Conservation (phyloP, 2,113 vertebrate genomes). For the Lycaon pictus region DNA sequence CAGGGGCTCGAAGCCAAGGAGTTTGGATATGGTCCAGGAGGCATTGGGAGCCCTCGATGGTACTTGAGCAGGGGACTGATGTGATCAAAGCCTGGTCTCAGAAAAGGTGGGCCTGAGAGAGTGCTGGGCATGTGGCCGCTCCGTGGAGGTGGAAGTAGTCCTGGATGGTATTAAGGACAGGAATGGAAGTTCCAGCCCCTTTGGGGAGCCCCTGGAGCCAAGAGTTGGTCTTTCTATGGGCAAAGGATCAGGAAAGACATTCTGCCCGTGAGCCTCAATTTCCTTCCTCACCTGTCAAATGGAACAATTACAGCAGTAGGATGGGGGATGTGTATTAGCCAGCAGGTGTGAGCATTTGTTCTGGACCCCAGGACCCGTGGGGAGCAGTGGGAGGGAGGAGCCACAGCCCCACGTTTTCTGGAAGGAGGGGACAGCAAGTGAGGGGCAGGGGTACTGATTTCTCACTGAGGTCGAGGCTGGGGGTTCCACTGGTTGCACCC, state of each 20-base stretch:
- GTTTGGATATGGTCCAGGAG: neutral
- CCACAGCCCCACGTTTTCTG: accelerated
- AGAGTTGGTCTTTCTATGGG: neutral
- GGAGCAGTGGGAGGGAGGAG: neutral
- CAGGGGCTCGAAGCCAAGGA: neutral
- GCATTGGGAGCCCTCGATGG: neutral
- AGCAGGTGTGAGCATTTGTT: neutral
- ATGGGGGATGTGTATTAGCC: neutral
- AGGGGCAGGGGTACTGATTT: neutral
- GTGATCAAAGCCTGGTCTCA: neutral
- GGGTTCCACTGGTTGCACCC: neutral
- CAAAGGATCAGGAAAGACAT: neutral
- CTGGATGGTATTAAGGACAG: neutral
- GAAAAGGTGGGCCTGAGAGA: neutral
- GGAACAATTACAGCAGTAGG: neutral
- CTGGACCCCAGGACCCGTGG: neutral
- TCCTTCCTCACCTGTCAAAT: neutral
- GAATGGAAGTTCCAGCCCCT: too few relatives aligned
- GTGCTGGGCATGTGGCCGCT: neutral
- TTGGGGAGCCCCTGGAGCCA: neutral
- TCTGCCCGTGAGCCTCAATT: neutral
- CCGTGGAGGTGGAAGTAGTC: neutral
- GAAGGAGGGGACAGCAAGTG: neutral
- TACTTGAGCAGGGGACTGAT: neutral
- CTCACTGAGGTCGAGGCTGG: neutral